Base-by-base conservation (phyloP, 2,888 invertebrate species). In the Hemicrepidius hirtus region DNA sequence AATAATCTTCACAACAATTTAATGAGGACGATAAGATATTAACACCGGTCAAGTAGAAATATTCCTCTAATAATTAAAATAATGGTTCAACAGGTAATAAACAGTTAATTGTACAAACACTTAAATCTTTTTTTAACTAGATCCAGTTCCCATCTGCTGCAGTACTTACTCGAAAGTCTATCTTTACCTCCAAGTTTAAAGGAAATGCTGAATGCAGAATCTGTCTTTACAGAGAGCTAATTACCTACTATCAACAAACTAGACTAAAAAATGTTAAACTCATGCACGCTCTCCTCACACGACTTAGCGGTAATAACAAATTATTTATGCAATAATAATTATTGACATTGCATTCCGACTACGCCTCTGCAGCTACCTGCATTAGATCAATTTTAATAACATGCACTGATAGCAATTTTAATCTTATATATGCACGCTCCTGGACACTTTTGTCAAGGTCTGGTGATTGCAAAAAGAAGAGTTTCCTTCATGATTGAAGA, bases 321-420 rank as follows among this genome's bases (percentile, higher is more conserved):
- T 69, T 55, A 69, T 69, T 20, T 44, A 64, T 55, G 62, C 63
- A 64, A 44, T 62, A 28, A 46, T 68, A 55, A 59, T 69, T 64
- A 64, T 64, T 55, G 57, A 35, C 53, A 69, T 55, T 69, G 63
- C 69, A 69, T 69, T 57, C 69, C 69, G 44, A 16, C 49, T 64
- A 69, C 69, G 69, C 69, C 69, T 69, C 55, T 57, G 57, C 44
- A 16, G 49, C 53, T 70, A 53, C 55, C 49, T 69, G 53, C 62
- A 57, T 63, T 69, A 41, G 63, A 69, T 70, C 65, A 64, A 63
- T 41, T 63, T 69, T 69, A 63, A 55, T 68, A 41, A 18, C 66
- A 66, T 18, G 55, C 5, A 64, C 28, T 9, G 7, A 6, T 32
- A 50, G 28, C n/a, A 50, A 37, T 35, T 32, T 50, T 50, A 64